Evolutionary conservation across 2,113 vertebrate genomes (phyloP), one percentile per base, ranked within the genome.

Genomic region (Aphyosemion australe): DNA sequence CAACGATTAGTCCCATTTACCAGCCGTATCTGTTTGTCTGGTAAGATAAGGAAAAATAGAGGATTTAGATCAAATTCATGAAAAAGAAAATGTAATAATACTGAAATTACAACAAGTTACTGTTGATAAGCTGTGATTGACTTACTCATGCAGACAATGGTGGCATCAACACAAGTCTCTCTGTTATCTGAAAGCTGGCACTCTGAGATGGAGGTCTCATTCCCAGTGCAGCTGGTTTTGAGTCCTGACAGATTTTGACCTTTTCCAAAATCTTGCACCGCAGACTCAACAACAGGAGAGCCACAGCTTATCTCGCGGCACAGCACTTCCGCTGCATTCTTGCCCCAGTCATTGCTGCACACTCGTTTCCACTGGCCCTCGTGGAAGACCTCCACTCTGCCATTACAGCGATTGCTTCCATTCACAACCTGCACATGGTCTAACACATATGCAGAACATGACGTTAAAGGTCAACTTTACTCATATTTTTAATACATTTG

Each of bases 281-380:
- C 12, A 4, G 39, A 0, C 2, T 42, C 45, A 20, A 0, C 0
- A 8, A 21, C 1, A 10, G 85, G 65, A 1, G 0, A 20, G 1
- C 88, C 85, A 51, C 88, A 90, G 57, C 26, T 65, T 0, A 85
- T 42, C 69, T 90, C 87, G 16, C 0, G n/a, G 50, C 88, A 90
- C 21, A 83, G 1, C 42, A 88, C 66, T 0, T 62, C 3, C 1
- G 70, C 60, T 11, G 78, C 70, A 1, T 32, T 32, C 2, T 2
- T 18, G 16, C n/a, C 12, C 80, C 80, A 81, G 50, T 84, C 61
- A 7, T 7, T 78, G 31, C 8, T 65, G 49, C 88, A 90, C 8
- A 63, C 32, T 21, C 48, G 71, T 11, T 62, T 85, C 88, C 88
- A 90, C 4, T 49, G 58, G 26, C 69, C 75, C 0, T 61, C 5